Evolutionary conservation across 2,113 vertebrate genomes (phyloP).

Genomic region (Halcyon senegalensis): DNA sequence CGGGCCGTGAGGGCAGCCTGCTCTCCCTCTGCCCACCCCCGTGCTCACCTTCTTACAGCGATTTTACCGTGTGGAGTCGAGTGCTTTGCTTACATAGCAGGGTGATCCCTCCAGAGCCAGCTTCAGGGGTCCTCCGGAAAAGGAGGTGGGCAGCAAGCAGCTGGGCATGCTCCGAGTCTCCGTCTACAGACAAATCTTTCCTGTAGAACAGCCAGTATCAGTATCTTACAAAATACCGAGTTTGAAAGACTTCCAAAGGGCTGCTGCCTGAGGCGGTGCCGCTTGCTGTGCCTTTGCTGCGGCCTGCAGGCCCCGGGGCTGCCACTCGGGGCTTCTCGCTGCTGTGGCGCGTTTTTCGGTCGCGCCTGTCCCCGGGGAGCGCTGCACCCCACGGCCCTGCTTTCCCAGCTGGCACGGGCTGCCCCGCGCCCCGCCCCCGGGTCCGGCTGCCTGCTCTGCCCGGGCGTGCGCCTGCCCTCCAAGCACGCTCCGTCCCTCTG

Average conservation of each 20-base stretch:
- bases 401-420: background rate
- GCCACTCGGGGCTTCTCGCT: fast-evolving
- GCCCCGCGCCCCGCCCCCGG: background rate
- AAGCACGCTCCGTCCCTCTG: background rate
- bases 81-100: background rate
- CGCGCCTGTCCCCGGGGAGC: background rate
- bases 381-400: fast-evolving
- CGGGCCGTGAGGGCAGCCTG: fast-evolving
- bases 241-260: too few species aligned
- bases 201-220: fast-evolving
- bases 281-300: fast-evolving
- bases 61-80: background rate
- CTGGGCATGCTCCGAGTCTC: fast-evolving
- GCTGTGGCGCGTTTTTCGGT: background rate
- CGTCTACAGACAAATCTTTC: background rate
- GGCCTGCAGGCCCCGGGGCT: background rate
- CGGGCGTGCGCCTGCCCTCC: background rate
- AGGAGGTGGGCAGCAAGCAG: fast-evolving
- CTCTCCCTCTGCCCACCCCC: fast-evolving
- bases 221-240: background rate
- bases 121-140: too few species aligned
- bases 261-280: fast-evolving
- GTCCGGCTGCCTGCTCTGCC: background rate
- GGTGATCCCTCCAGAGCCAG: fast-evolving
- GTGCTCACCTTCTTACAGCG: fast-evolving